A percentile compares a stretch with the other conserved stretches of the same genome.
Conservation (phyloP, 1,140 invertebrate genomes). For the Pseudachorutes palmiensis region DNA sequence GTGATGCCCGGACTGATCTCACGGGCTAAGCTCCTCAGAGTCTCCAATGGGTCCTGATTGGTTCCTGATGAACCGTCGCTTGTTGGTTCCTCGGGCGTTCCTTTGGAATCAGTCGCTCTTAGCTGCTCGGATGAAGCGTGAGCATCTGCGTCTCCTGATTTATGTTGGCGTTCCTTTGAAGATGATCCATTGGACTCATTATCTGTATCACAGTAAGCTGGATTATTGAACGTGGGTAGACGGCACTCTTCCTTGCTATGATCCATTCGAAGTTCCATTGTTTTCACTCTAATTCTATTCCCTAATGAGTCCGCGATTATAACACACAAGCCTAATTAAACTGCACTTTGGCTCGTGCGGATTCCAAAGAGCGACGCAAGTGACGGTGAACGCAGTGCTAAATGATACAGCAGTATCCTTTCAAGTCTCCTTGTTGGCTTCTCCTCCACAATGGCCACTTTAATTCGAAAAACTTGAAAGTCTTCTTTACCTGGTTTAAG, state of each 20-base stretch:
- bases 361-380: no score
- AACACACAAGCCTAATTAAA: not conserved
- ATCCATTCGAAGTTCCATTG: not conserved
- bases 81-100: no score
- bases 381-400: no score
- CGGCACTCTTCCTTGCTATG: not conserved
- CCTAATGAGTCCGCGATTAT: not conserved
- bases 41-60: constrained; percentile 4
- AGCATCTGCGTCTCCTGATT: not conserved
- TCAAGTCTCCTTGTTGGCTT: no score
- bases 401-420: no score
- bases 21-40: not conserved
- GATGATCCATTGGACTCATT: no score
- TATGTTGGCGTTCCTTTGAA: no score
- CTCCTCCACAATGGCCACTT: no score
- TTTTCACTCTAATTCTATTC: not conserved
- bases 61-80: not conserved
- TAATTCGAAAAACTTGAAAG: constrained; percentile 7
- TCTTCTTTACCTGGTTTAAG: not conserved
- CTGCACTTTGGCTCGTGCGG: no score
- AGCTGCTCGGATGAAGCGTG: not conserved
- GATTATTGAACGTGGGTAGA: constrained; percentile 13
- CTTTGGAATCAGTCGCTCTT: not conserved
- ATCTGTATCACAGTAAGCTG: not conserved
- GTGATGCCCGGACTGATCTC: constrained; percentile 15